These are phyloP conservation scores for Eucera pruinosa DNA, from an alignment of 2,888 invertebrate genomes.

Conservation along the genomic window DNA sequence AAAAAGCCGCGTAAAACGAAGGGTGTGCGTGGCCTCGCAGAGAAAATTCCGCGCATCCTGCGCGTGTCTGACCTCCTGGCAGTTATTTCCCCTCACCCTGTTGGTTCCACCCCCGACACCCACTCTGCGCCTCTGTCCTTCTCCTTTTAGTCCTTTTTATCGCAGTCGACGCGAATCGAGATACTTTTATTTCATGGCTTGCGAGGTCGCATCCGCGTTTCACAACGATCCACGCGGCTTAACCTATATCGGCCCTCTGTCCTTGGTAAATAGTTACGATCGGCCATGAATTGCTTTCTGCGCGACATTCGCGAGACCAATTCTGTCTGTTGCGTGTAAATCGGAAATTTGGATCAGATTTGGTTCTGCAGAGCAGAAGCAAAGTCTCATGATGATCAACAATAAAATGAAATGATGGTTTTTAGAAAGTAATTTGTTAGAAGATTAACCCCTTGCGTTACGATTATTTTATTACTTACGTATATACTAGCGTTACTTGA, in stretches of 20 bases:
- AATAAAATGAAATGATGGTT: no score
- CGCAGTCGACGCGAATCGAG: conserved; percentile 52
- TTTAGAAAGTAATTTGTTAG: no score
- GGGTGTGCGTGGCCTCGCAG: conserved; percentile 66
- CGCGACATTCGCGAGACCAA: conserved; percentile 26
- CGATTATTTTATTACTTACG: no score
- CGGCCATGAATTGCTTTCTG: conserved; percentile 35
- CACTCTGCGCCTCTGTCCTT: conserved; percentile 26
- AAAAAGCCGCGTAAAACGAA: conserved; percentile 46
- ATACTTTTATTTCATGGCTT: conserved; percentile 67
- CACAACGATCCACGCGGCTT: conserved; percentile 35
- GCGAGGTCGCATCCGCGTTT: conserved; percentile 45
- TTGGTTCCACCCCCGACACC: conserved; percentile 6
- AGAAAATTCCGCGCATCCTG: conserved; percentile 68
- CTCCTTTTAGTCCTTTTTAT: conserved; percentile 47
- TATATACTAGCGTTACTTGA: no score
- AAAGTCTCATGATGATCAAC: neutral
- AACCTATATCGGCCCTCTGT: conserved; percentile 45
- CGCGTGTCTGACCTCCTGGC: conserved; percentile 77
- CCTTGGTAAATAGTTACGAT: conserved; percentile 50
- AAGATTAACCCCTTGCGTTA: no score
- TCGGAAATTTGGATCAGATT: neutral
- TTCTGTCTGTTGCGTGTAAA: conserved; percentile 7
- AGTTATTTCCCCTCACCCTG: conserved; percentile 35
- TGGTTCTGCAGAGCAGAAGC: neutral